Conservation (phyloP, 2,888 invertebrate species). For the Cryptocephalus primarius region DNA sequence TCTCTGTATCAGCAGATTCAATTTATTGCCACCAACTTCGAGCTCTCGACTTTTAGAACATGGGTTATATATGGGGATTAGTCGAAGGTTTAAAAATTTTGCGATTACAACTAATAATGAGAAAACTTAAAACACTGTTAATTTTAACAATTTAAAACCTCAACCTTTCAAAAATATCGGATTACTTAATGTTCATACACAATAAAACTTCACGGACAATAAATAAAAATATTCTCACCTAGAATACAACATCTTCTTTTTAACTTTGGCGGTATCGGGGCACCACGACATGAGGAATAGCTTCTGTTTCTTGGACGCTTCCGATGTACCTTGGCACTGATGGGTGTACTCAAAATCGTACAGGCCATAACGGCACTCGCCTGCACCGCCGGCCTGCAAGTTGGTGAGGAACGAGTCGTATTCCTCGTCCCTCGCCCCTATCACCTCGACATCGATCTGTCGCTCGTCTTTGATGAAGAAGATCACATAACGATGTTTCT, state of each 20-base stretch:
- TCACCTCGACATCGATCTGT: slow-evolving; percentile 90
- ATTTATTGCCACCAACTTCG: too few relatives aligned
- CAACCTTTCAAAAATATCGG: too few relatives aligned
- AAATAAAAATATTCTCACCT: slow-evolving; percentile 35
- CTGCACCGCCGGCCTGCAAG: slow-evolving; percentile 80
- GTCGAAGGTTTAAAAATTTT: too few relatives aligned
- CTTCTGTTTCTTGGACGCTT: slow-evolving; percentile 95
- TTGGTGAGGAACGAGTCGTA: slow-evolving; percentile 93
- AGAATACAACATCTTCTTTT: slow-evolving; percentile 79
- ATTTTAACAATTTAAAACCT: too few relatives aligned
- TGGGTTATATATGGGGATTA: too few relatives aligned
- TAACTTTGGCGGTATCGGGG: slow-evolving; percentile 92
- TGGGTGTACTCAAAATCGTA: slow-evolving; percentile 98
- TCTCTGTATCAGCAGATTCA: too few relatives aligned
- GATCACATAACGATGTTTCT: slow-evolving; percentile 94
- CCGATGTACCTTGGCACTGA: slow-evolving; percentile 93
- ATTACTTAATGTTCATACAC: too few relatives aligned
- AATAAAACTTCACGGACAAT: too few relatives aligned
- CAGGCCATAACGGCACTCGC: slow-evolving; percentile 96
- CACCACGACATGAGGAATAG: slow-evolving; percentile 98
- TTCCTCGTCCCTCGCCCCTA: slow-evolving; percentile 79
- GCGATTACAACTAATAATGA: too few relatives aligned
- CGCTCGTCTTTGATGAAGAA: slow-evolving; percentile 93
- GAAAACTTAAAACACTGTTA: too few relatives aligned
- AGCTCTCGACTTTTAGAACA: too few relatives aligned